Percentiles rank a stretch among this genome's conserved stretches.
phyloP scores from a whole-genome alignment of 30 jellyfish, hydroid and myxozoan species.

The Haliclystus octoradiatus region DNA sequence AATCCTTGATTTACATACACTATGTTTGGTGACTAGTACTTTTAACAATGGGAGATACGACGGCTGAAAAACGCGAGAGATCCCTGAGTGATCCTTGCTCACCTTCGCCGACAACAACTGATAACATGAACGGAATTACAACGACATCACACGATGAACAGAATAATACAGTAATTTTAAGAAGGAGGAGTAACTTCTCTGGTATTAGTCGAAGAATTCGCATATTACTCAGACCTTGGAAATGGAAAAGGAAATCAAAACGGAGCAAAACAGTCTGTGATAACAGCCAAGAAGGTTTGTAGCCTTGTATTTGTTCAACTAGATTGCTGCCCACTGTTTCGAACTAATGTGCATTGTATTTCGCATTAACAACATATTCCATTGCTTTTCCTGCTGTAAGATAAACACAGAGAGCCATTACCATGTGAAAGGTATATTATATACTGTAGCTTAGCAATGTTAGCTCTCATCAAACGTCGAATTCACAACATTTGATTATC shows the following conservation, averaged over 20 bases:
- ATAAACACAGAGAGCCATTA: too few relatives aligned
- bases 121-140: not conserved
- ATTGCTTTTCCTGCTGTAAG: too few relatives aligned
- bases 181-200: slow-evolving; percentile 26
- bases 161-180: too few relatives aligned
- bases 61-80: slow-evolving; percentile 1
- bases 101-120: not conserved
- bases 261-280: slow-evolving; percentile 5
- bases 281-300: not conserved
- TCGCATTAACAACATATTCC: too few relatives aligned
- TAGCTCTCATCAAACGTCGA: too few relatives aligned
- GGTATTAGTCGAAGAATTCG: slow-evolving; percentile 39
- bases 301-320: too few relatives aligned
- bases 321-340: too few relatives aligned
- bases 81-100: not conserved
- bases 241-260: slow-evolving; percentile 58
- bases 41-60: not conserved
- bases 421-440: too few relatives aligned
- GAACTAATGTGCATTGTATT: too few relatives aligned
- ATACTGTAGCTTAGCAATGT: too few relatives aligned
- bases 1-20: too few relatives aligned
- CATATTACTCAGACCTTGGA: slow-evolving; percentile 64
- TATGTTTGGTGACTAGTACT: not conserved
- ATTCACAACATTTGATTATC: too few relatives aligned
- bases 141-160: not conserved